Conservation (phyloP, 1,140 invertebrate species). For the Armadillidium nasatum region DNA sequence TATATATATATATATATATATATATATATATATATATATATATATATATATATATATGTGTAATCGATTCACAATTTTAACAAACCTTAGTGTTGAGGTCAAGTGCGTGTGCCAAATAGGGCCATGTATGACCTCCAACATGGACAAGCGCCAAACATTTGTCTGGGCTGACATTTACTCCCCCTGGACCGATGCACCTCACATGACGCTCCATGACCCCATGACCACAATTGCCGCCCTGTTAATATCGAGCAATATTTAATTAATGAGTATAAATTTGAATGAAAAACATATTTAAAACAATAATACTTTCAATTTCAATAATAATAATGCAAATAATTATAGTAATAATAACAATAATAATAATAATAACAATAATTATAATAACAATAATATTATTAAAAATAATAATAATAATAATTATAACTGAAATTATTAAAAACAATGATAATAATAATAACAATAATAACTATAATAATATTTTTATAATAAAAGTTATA, state of each 20-base stretch:
- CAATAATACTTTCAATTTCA: no score
- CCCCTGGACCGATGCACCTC: conserved; percentile 48
- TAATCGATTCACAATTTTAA: background rate
- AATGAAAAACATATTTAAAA: no score
- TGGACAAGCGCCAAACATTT: conserved; percentile 38
- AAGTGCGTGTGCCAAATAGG: conserved; percentile 37
- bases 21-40: conserved; percentile 9
- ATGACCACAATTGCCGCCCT: conserved; percentile 53
- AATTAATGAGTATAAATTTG: no score
- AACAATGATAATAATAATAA: no score
- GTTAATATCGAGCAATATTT: background rate
- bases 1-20: conserved; percentile 4
- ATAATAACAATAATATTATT: no score
- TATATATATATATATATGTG: background rate
- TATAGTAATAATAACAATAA: no score
- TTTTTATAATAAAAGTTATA: no score
- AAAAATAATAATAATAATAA: no score
- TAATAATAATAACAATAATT: no score
- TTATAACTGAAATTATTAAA: no score
- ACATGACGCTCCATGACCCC: conserved; percentile 51
- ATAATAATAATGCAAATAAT: no score
- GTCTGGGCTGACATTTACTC: conserved; percentile 32
- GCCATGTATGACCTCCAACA: conserved; percentile 41
- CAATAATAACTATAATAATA: no score
- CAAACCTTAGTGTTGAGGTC: conserved; percentile 42